Conservation (phyloP, 2,797 vertebrate genomes). For the Eulemur mongoz region DNA sequence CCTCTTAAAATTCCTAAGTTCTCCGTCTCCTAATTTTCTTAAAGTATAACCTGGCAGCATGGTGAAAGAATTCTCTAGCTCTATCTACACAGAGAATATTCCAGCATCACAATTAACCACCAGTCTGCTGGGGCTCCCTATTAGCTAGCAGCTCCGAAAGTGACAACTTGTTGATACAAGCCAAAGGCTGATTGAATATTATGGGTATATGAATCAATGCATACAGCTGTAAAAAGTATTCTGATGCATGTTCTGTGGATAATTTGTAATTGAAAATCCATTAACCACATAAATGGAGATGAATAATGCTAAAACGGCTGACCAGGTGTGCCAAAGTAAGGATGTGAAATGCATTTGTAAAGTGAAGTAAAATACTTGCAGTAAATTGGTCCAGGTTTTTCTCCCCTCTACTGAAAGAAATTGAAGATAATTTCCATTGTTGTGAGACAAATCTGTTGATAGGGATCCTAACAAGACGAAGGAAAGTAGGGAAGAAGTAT, state of each 20-base stretch:
- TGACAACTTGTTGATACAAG: conserved; percentile 42
- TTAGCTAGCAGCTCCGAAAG: conserved; percentile 9
- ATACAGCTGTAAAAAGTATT: conserved; percentile 58
- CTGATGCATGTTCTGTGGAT: conserved; percentile 52
- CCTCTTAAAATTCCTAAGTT: neutral
- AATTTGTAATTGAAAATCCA: conserved; percentile 75
- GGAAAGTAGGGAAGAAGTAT: conserved; percentile 35
- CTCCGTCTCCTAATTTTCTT: conserved; percentile 5
- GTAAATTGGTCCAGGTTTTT: conserved; percentile 32
- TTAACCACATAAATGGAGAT: conserved; percentile 55
- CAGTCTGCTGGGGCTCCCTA: neutral
- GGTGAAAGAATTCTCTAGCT: neutral
- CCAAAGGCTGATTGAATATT: conserved; percentile 51
- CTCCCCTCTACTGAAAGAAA: conserved; percentile 27
- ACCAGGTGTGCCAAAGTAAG: conserved; percentile 64
- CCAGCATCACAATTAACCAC: conserved; percentile 11
- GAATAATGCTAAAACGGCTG: conserved; percentile 55
- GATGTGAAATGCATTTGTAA: conserved; percentile 46
- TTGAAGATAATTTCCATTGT: conserved; percentile 49
- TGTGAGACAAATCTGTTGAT: conserved; percentile 54
- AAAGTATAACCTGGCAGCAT: neutral
- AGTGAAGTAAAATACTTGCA: conserved; percentile 24
- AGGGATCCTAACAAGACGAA: conserved; percentile 62
- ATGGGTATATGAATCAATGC: conserved; percentile 30
- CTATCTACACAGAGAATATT: neutral